Base-by-base conservation (phyloP, 2,113 vertebrate genomes). In the Microcebus murinus region DNA sequence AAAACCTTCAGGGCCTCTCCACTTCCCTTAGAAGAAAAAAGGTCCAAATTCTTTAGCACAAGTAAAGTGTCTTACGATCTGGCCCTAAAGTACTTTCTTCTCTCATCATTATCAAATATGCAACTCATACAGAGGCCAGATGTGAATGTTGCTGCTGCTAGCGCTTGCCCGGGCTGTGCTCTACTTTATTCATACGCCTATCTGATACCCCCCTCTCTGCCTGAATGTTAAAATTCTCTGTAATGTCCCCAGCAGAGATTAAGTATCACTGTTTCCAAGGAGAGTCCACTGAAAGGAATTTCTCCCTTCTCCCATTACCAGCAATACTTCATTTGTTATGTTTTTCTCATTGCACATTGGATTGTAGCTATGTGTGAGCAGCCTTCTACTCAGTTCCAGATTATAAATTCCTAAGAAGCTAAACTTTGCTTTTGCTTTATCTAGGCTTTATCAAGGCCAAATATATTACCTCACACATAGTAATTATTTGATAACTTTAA, bases 401-500 rank as follows among this genome's bases (percentile, higher is more conserved):
- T 42, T n/a, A 39, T 39, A 6, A 84, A 12, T 68, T 87, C 8
- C 29, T 76, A 36, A 31, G 36, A 93, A 87, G 13, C 6, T 76
- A 13, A 92, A 27, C 31, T 67, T 91, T 34, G 3, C 5, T 86
- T 67, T 91, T 29, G 3, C 4, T 82, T 88, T 87, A 31, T 48
- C 42, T 70, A 3, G 27, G 12, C 42, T 89, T 14, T 59, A 34
- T 89, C 42, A 83, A 12, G 39, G 27, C 2, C 34, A 93, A 65
- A 77, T 84, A 82, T 3, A 84, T 65, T 81, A 20, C 21, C 5
- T 61, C 10, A 84, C 50, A 52, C 36, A 65, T 11, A 1, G 10
- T 55, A 88, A 82, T 68, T 82, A 91, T 74, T 92, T 91, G 65
- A 63, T 80, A 65, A 71, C 45, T 73, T 63, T 48, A n/a, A 91